Base-by-base conservation (phyloP, 2,113 vertebrate genomes). In the Eublepharis macularius region DNA sequence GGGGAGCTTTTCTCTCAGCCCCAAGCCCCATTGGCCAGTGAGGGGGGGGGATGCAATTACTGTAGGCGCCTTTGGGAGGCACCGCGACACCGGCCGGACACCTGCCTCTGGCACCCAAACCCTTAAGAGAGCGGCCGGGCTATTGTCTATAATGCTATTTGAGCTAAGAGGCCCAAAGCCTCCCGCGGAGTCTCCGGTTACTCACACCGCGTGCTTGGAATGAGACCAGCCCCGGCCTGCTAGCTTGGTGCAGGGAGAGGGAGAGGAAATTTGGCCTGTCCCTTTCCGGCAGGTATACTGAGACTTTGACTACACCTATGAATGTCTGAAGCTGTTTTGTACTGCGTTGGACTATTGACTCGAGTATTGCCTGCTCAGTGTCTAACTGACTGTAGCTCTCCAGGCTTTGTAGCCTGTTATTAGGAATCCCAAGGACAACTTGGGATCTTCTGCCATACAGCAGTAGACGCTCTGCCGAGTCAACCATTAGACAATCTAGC, bases 181-280 rank as follows among this genome's bases (percentile, higher is more conserved):
- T 8, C 73, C 19, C 0, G 12, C 0, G 0, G 10, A 19, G 10
- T 21, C 34, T 86, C 74, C 63, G 43, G 54, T 81, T 85, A 60
- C 86, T 34, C 49, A 29, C 57, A 51, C n/a, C 1, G 0, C 12
- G 4, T 14, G 49, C 76, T 83, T 77, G 70, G 49, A 68, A 79
- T 0, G 10, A 63, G 51, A 32, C 51, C 57, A 26, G 66, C 51
- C 26, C 43, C 43, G 0, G 0, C 74, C 47, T 32, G 19, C 57
- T 36, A 41, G n/a, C 41, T 19, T 16, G 39, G 13, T 17, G 5
- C 34, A 2, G 16, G n/a, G n/a, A 75, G 74, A 34, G 19, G 49
- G 26, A 49, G 34, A 54, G 49, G 75, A 24, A 5, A n/a, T n/a
- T 54, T 24, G 13, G 47, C n/a, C 49, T 4, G 49, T 17, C 75